Base-by-base conservation (phyloP, 2,797 vertebrate species). In the Garrulus glandarius region DNA sequence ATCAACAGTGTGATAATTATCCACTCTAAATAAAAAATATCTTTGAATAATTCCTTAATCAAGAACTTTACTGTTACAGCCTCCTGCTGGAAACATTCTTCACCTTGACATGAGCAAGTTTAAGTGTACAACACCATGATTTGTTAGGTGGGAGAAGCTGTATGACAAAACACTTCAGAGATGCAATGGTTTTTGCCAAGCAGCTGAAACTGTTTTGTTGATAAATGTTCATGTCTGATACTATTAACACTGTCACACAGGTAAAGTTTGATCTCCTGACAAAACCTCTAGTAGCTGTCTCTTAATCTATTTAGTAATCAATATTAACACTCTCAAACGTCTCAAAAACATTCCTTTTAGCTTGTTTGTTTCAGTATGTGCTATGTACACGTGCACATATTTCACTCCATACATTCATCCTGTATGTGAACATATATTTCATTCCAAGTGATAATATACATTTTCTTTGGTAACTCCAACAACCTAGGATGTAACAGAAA, bases 221-320 rank as follows among this genome's bases (percentile, higher is more conserved):
- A 97, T 96, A 96, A 97, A 98, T 96, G 96, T 77, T 92, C 67
- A 47, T 65, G 92, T 97, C 95, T 96, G n/a, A 11, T 87, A 75
- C 84, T 97, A 92, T 92, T 46, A 82, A 89, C 84, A 90, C 59
- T 96, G 95, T 97, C 82, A 49, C 84, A 90, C 83, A 91, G 46
- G 78, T 89, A 88, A 93, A 97, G 97, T 97, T 95, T 97, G 97
- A 97, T 97, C 95, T 95, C 92, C 85, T 57, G 92, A 97, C 97
- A 96, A 96, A 97, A 97, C 61, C 85, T 92, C 92, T 97, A 75
- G 83, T 81, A 56, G 86, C 79, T 97, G 89, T 96, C 97, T 97
- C 97, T 98, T 97, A 97, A 98, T 98, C 97, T 97, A 89, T 93
- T 97, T 75, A 85, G 63, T 86, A 96, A 98, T 98, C 97, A 97